These are phyloP conservation scores for Sula dactylatra DNA, from an alignment of 2,113 vertebrate species.

Conservation along the genomic window DNA sequence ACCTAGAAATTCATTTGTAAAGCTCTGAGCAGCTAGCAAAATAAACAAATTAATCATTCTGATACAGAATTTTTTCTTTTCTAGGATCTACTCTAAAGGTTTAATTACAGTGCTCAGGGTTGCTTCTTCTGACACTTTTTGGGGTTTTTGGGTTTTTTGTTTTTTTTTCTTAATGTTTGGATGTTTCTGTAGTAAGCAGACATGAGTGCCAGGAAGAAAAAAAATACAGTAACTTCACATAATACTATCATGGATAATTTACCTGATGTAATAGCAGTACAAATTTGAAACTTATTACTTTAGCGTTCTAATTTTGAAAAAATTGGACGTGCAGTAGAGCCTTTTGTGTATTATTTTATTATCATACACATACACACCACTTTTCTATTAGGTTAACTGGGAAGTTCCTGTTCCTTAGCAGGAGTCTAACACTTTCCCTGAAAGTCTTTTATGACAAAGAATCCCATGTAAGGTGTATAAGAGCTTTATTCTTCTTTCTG, in stretches of 20 bases:
- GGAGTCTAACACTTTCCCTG: not conserved
- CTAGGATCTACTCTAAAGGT: not conserved
- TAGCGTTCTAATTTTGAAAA: not conserved
- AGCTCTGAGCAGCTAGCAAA: not conserved
- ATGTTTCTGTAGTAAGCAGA: not conserved
- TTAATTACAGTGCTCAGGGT: not conserved
- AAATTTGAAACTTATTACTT: not conserved
- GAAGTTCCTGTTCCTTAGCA: not conserved
- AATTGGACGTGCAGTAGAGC: not conserved
- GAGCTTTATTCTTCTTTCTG: not conserved
- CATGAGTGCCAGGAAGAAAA: not conserved
- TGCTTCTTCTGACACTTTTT: not conserved
- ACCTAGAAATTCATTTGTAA: not conserved
- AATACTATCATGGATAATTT: not conserved
- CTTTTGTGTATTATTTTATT: not conserved
- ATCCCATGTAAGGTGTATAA: fast-evolving
- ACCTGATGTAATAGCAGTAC: not conserved
- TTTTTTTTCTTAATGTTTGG: not conserved
- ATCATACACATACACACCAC: not conserved
- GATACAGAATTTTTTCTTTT: not conserved
- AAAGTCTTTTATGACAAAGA: not conserved
- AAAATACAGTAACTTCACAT: not conserved
- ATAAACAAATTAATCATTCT: not conserved
- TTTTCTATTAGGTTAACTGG: not conserved
- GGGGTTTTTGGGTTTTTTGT: not conserved